phyloP scores from a whole-genome alignment of 2,888 invertebrate species.

The Prosapia bicincta region DNA sequence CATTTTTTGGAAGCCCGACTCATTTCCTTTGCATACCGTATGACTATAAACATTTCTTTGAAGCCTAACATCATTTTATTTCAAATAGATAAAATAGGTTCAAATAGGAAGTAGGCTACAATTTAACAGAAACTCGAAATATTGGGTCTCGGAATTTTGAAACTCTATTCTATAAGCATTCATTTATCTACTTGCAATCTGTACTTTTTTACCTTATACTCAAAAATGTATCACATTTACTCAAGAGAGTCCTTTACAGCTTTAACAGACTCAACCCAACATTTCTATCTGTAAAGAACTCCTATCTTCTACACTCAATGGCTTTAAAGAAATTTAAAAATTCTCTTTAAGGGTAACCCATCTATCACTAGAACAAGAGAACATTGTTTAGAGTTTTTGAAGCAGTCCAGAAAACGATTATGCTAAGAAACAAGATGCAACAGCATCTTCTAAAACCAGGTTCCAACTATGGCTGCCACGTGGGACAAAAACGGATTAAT shows the following conservation, averaged over 20 bases:
- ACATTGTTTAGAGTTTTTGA: slow-evolving; percentile 3
- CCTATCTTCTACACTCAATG: neutral
- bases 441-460: slow-evolving; percentile 5
- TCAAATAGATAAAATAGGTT: no score
- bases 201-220: no score
- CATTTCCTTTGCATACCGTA: no score
- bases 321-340: slow-evolving; percentile 2
- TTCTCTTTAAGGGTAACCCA: slow-evolving; percentile 1
- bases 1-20: no score
- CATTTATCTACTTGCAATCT: no score
- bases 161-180: no score
- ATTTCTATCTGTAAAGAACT: slow-evolving; percentile 3
- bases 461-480: slow-evolving; percentile 7
- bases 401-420: neutral
- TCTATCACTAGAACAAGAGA: slow-evolving; percentile 14
- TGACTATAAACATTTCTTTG: no score
- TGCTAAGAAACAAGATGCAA: neutral
- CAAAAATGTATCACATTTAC: no score
- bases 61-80: no score
- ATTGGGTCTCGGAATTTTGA: no score
- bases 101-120: no score
- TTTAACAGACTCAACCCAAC: slow-evolving; percentile 9
- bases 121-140: no score
- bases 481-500: slow-evolving; percentile 6
- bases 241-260: slow-evolving; percentile 1